These are phyloP conservation scores for Mesoligia furuncula DNA, from an alignment of 2,888 invertebrate species.

Conservation along the genomic window DNA sequence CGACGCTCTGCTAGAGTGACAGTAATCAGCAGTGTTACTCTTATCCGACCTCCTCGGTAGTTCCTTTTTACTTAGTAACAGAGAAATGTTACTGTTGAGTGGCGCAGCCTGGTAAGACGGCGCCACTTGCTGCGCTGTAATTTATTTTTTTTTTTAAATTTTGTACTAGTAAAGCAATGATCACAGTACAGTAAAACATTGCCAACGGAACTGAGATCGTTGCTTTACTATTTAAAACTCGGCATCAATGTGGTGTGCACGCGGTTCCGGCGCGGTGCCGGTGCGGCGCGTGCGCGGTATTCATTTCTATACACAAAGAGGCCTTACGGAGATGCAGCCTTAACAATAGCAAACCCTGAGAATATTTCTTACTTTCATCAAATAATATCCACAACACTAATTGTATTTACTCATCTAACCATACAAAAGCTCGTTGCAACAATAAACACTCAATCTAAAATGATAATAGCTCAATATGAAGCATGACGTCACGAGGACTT, in stretches of 20 bases:
- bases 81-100: neutral
- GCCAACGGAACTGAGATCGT: neutral
- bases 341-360: neutral
- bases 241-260: too few relatives aligned
- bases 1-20: neutral
- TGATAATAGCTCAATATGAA: conserved; percentile 58
- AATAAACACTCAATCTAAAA: conserved; percentile 53
- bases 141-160: neutral
- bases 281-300: neutral
- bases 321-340: neutral
- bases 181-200: neutral
- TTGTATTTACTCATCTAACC: conserved; percentile 6
- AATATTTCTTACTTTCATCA: neutral
- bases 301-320: neutral
- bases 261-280: too few relatives aligned
- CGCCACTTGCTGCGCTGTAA: neutral
- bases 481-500: conserved; percentile 61
- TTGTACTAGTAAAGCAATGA: neutral
- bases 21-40: neutral
- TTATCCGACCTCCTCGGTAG: neutral
- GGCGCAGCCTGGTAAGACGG: neutral
- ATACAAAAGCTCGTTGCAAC: conserved; percentile 25
- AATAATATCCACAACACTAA: neutral
- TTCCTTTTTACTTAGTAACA: neutral
- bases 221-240: too few relatives aligned